Base-by-base conservation (phyloP, 2,797 vertebrate genomes). In the Typhlichthys eigenmanni region DNA sequence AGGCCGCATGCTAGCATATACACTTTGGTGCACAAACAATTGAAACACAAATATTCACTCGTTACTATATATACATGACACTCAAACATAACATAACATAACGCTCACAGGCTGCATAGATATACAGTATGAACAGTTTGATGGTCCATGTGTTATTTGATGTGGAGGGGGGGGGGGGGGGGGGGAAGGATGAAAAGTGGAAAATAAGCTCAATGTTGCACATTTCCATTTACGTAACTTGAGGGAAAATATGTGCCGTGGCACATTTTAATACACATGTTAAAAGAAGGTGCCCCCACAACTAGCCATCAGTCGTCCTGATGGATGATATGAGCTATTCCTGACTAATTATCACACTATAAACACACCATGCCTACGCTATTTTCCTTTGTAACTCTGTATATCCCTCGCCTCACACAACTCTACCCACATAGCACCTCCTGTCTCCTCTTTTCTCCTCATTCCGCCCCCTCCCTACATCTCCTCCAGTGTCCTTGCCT, bases 241-340 rank as follows among this genome's bases (percentile, higher is more conserved):
- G 14, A 47, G 13, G 11, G 46, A 59, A 59, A 48, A 53, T 19
- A 66, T 67, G 73, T 60, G 51, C 9, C 59, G 58, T 51, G 38
- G 47, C 67, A 62, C 34, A 64, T 55, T 68, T 78, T 47, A 62
- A 67, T 48, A 47, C 47, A 54, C 29, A 47, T 69, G 52, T 62
- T 68, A 57, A 66, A 78, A 67, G 55, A 51, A 81, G 75, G 77
- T 76, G 79, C 66, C 57, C 71, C 58, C 73, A 64, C 61, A 63
- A 66, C 43, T 74, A 71, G 68, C 34, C 67, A 65, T 43, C 13
- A 34, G 52, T 78, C 79, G 85, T 85, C 78, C 69, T 80, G 47
- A 1, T 68, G 60, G 57, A 78, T 84, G 80, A 83, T 72, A 66
- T 73, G 62, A 80, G 69, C 64, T 72, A 76, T 81, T 60, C 29